Conservation (phyloP, 2,888 invertebrate genomes). For the Ormyrus pomaceus region DNA sequence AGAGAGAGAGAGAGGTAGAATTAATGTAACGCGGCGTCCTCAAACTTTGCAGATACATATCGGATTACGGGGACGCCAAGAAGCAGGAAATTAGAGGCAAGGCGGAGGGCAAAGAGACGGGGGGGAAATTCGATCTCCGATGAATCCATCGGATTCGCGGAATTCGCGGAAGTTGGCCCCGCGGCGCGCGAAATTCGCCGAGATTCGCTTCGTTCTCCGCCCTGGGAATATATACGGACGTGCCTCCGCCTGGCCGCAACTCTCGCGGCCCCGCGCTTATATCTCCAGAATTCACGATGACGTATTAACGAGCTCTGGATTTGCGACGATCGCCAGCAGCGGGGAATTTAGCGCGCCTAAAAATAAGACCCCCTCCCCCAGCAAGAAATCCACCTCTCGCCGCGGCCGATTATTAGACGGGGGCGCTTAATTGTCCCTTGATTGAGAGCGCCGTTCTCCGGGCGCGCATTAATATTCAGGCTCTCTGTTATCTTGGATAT, state of each 20-base stretch:
- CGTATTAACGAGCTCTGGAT: slow-evolving; percentile 43
- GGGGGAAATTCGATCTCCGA: slow-evolving; percentile 41
- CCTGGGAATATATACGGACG: neutral
- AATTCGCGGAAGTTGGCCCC: slow-evolving; percentile 41
- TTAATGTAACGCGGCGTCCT: slow-evolving; percentile 30
- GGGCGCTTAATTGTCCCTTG: too few species aligned
- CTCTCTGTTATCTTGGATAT: too few species aligned
- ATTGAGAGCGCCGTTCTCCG: too few species aligned
- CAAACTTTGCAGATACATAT: slow-evolving; percentile 46
- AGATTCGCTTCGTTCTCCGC: slow-evolving; percentile 20
- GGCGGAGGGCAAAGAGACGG: neutral
- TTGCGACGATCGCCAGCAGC: slow-evolving; percentile 4
- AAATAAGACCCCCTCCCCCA: too few species aligned
- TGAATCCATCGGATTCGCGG: slow-evolving; percentile 42
- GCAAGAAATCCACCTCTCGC: too few species aligned
- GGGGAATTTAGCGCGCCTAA: too few species aligned
- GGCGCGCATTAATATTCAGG: too few species aligned
- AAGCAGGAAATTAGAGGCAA: slow-evolving; percentile 26
- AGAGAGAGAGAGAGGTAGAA: slow-evolving; percentile 13
- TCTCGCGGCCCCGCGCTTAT: neutral
- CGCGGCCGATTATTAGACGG: too few species aligned
- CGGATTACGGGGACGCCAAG: slow-evolving; percentile 25
- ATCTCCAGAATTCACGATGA: slow-evolving; percentile 35
- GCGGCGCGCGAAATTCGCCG: slow-evolving; percentile 39
- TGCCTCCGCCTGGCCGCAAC: neutral